These are phyloP conservation scores for Gavia stellata DNA, from an alignment of 2,113 vertebrate genomes.

Conservation along the genomic window DNA sequence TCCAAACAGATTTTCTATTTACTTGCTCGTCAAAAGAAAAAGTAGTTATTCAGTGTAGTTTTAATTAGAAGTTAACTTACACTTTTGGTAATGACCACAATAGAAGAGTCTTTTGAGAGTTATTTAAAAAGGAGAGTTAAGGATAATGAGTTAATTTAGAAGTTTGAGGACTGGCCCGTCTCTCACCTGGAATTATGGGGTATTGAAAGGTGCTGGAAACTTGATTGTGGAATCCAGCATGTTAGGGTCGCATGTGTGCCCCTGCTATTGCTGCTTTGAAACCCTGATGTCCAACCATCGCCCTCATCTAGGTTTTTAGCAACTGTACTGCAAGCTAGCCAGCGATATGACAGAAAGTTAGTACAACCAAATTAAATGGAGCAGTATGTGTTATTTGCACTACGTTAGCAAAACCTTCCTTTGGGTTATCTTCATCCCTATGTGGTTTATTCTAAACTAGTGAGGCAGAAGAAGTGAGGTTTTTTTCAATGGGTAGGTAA, in stretches of 20 bases:
- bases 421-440: background rate
- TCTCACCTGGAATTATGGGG: background rate
- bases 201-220: background rate
- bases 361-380: background rate
- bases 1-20: background rate
- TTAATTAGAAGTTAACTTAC: background rate
- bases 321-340: background rate
- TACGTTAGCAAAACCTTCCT: background rate
- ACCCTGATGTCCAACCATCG: background rate
- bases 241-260: background rate
- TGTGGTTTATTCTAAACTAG: background rate
- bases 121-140: background rate
- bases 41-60: background rate
- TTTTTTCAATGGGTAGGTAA: background rate
- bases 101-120: background rate
- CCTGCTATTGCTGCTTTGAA: background rate
- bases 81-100: background rate
- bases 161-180: background rate
- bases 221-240: background rate
- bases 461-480: background rate
- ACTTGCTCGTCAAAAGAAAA: background rate
- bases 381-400: background rate
- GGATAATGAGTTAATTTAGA: background rate
- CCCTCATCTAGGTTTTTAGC: background rate
- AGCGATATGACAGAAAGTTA: background rate